Base-by-base conservation (phyloP, 92 coral and sea anemone genomes). In the Meandrina meandrites region DNA sequence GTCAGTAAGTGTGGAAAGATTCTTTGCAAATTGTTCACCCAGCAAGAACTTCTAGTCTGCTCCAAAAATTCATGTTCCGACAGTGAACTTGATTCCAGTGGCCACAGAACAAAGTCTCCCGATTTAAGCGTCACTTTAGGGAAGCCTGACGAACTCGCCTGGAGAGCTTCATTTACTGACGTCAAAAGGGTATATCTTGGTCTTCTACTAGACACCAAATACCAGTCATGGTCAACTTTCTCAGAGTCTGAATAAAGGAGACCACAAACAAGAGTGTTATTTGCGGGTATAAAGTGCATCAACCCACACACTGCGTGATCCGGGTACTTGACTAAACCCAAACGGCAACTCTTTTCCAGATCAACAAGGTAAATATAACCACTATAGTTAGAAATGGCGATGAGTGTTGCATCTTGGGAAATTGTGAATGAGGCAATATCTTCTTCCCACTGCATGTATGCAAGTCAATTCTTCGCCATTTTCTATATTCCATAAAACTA, bases 401-500 rank as follows among this genome's bases (percentile, higher is more conserved):
- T 48, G 0, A 76, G 21, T 48, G 80, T 32, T 24, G 58, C 80
- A 69, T 82, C 69, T 3, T 34, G 40, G 42, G 86, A 69, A 30
- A 70, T 48, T 2, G 86, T 10, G 18, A 82, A 50, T 8, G 34
- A 50, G 1, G 78, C 31, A 30, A 82, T 31, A 3, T 31, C 34
- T 19, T 69, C 51, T 2, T 12, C 1, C 78, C 11, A 31, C 27
- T 1, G n/a, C n/a, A n/a, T n/a, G 0, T 3, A 82, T 13, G 9
- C 48, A 5, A 12, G 5, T 9, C 0, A 69, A 18, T 4, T 69
- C 2, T 19, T 50, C 19, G 31, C 79, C 86, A 32, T 69, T 22
- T 8, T 48, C 67, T 50, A 69, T 50, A 71, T 34, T 71, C 78
- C 86, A 82, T 21, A 82, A 31, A 35, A 4, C 27, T 48, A 82